Percentiles rank a stretch among this genome's conserved stretches.
Evolutionary conservation across 2,113 vertebrate genomes (phyloP).

Genomic region (Neodontobutis hainanensis): DNA sequence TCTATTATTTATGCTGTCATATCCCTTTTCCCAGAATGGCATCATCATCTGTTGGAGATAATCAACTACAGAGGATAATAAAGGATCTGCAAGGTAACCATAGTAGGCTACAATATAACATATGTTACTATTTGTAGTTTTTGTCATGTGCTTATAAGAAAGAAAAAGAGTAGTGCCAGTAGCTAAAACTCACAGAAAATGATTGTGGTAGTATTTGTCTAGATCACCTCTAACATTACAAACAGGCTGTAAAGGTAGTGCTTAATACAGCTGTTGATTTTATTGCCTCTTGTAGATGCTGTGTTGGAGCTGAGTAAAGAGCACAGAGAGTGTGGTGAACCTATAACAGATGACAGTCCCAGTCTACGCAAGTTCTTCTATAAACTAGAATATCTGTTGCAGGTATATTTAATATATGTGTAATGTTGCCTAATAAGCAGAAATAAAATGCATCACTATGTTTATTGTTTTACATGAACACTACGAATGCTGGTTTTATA

Average conservation of each 20-base stretch:
- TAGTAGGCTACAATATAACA: too few species aligned
- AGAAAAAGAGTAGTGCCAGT: too few species aligned
- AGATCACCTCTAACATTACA: too few species aligned
- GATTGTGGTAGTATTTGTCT: too few species aligned
- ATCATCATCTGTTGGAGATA: constrained; percentile 81
- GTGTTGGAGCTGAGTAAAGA: constrained; percentile 88
- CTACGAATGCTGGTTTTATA: background rate
- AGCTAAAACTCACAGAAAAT: too few species aligned
- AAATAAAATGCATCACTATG: too few species aligned
- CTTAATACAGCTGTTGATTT: constrained; percentile 18
- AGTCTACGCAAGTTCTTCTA: constrained; percentile 94
- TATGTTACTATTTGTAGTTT: background rate
- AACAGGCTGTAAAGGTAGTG: too few species aligned
- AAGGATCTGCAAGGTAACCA: constrained; percentile 89
- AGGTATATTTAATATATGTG: constrained; percentile 50
- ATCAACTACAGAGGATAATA: constrained; percentile 93
- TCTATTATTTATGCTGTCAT: background rate
- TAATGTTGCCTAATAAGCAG: too few species aligned
- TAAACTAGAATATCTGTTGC: constrained; percentile 93
- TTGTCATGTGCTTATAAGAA: background rate
- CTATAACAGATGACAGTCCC: constrained; percentile 89
- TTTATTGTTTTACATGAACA: background rate
- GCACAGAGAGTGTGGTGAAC: constrained; percentile 87
- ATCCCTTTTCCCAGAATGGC: constrained; percentile 77
- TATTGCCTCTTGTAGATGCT: constrained; percentile 80